Base-by-base conservation (phyloP, 2,113 vertebrate species). In the Callopanchax toddi region DNA sequence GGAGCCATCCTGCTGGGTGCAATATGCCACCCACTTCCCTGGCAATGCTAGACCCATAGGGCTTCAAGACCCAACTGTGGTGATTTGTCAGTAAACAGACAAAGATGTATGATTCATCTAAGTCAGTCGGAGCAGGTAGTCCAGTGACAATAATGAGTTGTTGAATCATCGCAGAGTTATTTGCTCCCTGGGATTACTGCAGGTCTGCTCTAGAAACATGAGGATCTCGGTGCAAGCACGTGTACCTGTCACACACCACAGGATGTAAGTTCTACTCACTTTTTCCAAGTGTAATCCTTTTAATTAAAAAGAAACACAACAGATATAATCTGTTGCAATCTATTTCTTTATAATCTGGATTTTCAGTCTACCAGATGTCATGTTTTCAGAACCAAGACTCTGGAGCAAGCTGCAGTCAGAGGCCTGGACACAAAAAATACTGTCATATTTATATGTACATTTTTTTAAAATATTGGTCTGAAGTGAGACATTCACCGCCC, bases 1-100 rank as follows among this genome's bases (percentile, higher is more conserved):
- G 70, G 64, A 81, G 82, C 43, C 16, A 50, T 74, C 90, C 84
- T 71, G 83, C 90, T 91, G 89, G 75, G 83, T 80, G 75, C 88
- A 89, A 91, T 90, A 90, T 91, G 88, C 87, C 88, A 87, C 90
- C 87, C 76, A 50, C 82, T 69, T 81, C 65, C 50, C 61, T 34
- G 66, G 83, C 85, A 61, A 67, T 76, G 80, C 76, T 71, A 71
- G 66, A 79, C 46, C 78, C 2, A 45, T 53, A 61, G 82, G 85
- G 62, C 71, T 50, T 74, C 54, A 4, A 54, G 45, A n/a, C 58
- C 77, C 60, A 45, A 63, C 75, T 34, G 76, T 32, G 52, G 62
- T 11, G 44, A 60, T 64, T 67, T 81, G 76, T 77, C 82, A 77
- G 81, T 77, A 85, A 86, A 84, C 67, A 84, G 82, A 87, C 83